A percentile compares a stretch with the other conserved stretches of the same genome.
These are phyloP conservation scores for Isoperla grammatica DNA, from an alignment of 2,888 invertebrate genomes.

Conservation along the genomic window DNA sequence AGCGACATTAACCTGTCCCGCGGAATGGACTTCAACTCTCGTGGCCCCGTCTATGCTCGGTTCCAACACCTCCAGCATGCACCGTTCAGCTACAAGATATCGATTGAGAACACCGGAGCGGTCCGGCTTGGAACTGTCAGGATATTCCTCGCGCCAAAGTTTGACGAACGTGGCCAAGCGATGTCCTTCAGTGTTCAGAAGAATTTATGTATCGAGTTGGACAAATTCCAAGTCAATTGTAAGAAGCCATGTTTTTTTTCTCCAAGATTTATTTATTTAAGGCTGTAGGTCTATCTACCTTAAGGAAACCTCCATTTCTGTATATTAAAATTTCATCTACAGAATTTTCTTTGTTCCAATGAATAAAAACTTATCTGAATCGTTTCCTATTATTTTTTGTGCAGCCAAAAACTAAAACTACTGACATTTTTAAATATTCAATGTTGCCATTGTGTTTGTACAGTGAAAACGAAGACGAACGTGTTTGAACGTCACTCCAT, in stretches of 20 bases:
- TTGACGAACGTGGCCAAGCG: conserved; percentile 34
- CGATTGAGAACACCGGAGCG: conserved; percentile 6
- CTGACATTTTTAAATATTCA: too few species aligned
- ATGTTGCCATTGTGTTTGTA: conserved; percentile 25
- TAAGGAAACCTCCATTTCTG: too few species aligned
- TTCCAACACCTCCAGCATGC: conserved; percentile 40
- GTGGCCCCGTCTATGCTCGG: conserved; percentile 33
- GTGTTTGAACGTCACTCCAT: conserved; percentile 58
- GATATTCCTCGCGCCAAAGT: conserved; percentile 37
- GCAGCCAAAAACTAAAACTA: too few species aligned
- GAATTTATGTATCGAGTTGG: conserved; percentile 37
- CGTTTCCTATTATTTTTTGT: too few species aligned
- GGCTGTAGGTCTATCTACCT: too few species aligned
- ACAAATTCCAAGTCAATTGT: conserved; percentile 48
- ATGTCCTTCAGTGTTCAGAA: conserved; percentile 36
- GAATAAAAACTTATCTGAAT: too few species aligned
- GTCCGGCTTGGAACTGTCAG: conserved; percentile 29
- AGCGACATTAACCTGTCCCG: conserved; percentile 40
- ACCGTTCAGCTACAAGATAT: conserved; percentile 35
- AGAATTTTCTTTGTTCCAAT: too few species aligned
- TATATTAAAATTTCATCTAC: too few species aligned
- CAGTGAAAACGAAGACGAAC: conserved; percentile 63
- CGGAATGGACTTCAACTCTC: conserved; percentile 39
- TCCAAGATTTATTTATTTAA: too few species aligned
- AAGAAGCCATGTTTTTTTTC: conserved; percentile 38